These are phyloP conservation scores for Acrocephalus kingi DNA, from an alignment of 2,113 vertebrate species.

Conservation along the genomic window DNA sequence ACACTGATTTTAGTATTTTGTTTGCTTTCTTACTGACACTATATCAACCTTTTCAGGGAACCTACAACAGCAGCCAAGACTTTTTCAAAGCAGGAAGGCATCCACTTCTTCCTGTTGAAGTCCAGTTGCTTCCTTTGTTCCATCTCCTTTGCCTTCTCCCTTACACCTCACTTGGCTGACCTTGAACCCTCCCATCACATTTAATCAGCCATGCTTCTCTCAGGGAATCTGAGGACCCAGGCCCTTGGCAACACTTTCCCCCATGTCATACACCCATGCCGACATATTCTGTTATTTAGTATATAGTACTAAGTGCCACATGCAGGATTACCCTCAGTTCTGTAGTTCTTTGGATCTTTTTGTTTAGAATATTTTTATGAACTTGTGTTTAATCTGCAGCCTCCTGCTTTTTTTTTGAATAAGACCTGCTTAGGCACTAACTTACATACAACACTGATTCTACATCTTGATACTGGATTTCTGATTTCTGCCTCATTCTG, in stretches of 20 bases:
- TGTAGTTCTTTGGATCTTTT: background rate
- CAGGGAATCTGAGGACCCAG: background rate
- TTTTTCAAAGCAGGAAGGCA: background rate
- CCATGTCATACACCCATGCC: background rate
- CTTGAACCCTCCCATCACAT: background rate
- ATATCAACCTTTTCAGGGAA: background rate
- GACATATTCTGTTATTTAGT: background rate
- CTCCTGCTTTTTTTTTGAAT: background rate
- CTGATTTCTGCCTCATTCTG: background rate
- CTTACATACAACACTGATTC: background rate
- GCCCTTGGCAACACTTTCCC: background rate
- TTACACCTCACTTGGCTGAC: background rate
- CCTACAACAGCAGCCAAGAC: background rate
- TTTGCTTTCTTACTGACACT: background rate
- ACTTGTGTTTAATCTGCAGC: background rate
- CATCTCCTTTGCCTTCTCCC: background rate
- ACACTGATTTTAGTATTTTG: background rate
- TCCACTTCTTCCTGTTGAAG: background rate
- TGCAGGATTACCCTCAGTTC: background rate
- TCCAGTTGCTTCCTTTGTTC: background rate
- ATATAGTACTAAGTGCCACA: background rate
- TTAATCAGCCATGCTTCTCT: background rate
- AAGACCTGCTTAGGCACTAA: background rate
- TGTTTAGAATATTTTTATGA: background rate
- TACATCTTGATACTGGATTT: background rate